Evolutionary conservation across 2,888 invertebrate genomes (phyloP).

Genomic region (Bursaphelenchus okinawaensis): DNA sequence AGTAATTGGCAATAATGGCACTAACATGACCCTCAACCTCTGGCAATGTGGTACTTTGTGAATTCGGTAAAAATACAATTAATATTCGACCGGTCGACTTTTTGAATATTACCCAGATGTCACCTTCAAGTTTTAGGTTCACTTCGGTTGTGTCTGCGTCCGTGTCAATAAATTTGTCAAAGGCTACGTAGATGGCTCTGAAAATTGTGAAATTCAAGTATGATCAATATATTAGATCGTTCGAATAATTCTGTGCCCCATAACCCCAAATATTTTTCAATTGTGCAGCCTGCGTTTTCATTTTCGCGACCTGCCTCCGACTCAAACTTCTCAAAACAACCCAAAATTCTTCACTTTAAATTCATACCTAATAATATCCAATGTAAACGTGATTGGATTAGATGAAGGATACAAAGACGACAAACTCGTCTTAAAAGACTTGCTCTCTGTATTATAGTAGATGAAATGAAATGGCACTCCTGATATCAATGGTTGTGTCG

Average conservation of each 20-base stretch:
- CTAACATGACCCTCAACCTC: conserved; percentile 40
- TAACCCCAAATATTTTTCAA: too few relatives aligned
- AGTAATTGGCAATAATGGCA: conserved; percentile 27
- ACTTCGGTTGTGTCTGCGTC: conserved; percentile 44
- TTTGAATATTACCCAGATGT: conserved; percentile 53
- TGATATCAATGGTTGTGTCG: conserved; percentile 7
- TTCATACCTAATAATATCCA: conserved; percentile 27
- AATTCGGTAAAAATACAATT: conserved; percentile 41
- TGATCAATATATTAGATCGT: too few relatives aligned
- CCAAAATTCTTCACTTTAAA: too few relatives aligned
- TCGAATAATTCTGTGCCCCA: too few relatives aligned
- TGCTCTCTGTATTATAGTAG: conserved; percentile 52
- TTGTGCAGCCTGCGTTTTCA: too few relatives aligned
- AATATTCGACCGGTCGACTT: conserved; percentile 45
- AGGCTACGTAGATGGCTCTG: conserved; percentile 45
- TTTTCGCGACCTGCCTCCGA: too few relatives aligned
- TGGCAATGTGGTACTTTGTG: conserved; percentile 29
- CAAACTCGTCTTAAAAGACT: conserved; percentile 45
- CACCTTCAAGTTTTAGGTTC: conserved; percentile 43
- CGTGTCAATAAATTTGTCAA: conserved; percentile 35
- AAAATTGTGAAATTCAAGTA: too few relatives aligned
- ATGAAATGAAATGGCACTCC: conserved; percentile 50
- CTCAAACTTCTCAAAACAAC: too few relatives aligned
- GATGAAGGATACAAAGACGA: conserved; percentile 2
- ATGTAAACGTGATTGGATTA: conserved; percentile 13